A percentile compares a stretch with the other conserved stretches of the same genome.
Conservation (phyloP, 2,113 vertebrate genomes). For the Phyllostomus hastatus region DNA sequence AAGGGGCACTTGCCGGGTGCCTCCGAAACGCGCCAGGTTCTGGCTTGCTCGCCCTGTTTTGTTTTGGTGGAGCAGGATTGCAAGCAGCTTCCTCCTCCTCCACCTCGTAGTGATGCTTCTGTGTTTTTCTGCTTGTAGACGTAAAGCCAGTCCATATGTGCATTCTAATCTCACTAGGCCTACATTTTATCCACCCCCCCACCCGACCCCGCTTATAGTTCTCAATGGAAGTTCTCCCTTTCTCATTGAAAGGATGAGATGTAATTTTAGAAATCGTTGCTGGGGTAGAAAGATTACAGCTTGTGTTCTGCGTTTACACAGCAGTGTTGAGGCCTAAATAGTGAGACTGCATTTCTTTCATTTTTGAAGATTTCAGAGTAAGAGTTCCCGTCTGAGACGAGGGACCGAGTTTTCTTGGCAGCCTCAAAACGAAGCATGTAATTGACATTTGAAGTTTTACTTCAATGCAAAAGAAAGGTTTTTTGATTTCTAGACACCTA, state of each 20-base stretch:
- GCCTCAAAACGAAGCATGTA: neutral
- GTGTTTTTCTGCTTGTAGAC: neutral
- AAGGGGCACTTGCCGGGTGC: neutral
- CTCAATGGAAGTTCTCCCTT: neutral
- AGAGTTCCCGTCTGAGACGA: neutral
- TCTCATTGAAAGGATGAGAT: neutral
- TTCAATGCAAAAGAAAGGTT: neutral
- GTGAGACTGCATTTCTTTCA: conserved; percentile 33
- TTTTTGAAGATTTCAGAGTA: neutral
- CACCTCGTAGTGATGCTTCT: neutral
- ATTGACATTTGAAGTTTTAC: neutral
- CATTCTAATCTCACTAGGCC: neutral
- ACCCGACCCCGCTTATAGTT: no score
- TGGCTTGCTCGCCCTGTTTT: neutral
- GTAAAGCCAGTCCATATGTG: accelerated
- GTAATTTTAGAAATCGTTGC: neutral
- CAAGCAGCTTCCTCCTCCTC: neutral
- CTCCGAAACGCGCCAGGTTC: neutral
- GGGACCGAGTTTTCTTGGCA: neutral
- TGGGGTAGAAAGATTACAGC: neutral
- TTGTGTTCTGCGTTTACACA: neutral
- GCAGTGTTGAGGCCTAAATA: neutral
- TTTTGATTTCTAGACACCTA: neutral
- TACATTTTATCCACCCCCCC: accelerated
- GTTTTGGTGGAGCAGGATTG: neutral